A percentile compares a stretch with the other conserved stretches of the same genome.
Conservation (phyloP, 2,888 invertebrate genomes). For the Allolobophora icterica region DNA sequence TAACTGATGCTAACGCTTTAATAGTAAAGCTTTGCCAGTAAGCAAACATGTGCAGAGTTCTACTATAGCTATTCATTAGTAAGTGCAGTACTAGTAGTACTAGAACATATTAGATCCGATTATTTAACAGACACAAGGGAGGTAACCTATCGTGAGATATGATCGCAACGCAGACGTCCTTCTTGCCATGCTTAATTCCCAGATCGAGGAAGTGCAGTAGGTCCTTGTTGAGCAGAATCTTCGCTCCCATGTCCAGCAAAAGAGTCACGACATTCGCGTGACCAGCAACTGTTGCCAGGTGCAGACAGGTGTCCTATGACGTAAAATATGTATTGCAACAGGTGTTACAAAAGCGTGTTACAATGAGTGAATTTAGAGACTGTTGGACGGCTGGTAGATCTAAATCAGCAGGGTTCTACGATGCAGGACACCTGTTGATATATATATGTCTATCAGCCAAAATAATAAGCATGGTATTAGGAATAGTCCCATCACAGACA, state of each 20-base stretch:
- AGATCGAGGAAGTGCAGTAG: constrained; percentile 88
- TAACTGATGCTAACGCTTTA: too few species aligned
- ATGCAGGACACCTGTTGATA: too few species aligned
- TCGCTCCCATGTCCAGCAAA: constrained; percentile 74
- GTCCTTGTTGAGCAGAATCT: constrained; percentile 73
- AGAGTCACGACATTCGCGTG: constrained; percentile 79
- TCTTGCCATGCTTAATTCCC: constrained; percentile 85
- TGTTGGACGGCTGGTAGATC: neutral
- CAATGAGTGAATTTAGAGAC: neutral
- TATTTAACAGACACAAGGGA: neutral
- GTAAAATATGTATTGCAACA: too few species aligned
- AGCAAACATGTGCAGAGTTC: too few species aligned
- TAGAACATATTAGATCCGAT: too few species aligned
- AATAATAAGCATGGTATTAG: too few species aligned
- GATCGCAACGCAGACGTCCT: constrained; percentile 84
- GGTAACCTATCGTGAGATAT: constrained; percentile 72
- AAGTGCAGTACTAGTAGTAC: too few species aligned
- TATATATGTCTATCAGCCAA: too few species aligned
- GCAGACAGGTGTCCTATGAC: constrained; percentile 81
- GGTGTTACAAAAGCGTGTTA: too few species aligned
- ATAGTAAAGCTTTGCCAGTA: too few species aligned
- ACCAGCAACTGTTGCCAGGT: constrained; percentile 84
- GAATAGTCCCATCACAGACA: too few species aligned
- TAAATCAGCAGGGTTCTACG: neutral
- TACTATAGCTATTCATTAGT: too few species aligned